phyloP scores from a whole-genome alignment of 2,888 invertebrate species.

The Ferdinandea cuprea region DNA sequence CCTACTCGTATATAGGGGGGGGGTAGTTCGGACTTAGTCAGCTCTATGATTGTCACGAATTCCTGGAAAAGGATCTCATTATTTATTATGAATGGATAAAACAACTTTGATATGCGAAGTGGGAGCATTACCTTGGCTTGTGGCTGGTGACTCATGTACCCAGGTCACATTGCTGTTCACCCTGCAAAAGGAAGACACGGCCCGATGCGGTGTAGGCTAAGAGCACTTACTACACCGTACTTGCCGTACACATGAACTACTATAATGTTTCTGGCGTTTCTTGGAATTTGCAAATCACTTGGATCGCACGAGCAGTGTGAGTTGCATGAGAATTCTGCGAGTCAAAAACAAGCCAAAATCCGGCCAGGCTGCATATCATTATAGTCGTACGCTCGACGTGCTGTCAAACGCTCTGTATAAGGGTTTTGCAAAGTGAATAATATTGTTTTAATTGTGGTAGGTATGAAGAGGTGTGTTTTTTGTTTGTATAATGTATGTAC shows the following conservation, averaged over 20 bases:
- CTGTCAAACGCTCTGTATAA: conserved; percentile 42
- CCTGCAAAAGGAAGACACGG: conserved; percentile 9
- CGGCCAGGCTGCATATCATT: conserved; percentile 58
- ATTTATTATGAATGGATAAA: conserved; percentile 70
- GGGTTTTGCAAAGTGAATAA: conserved; percentile 41
- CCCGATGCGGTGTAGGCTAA: conserved; percentile 11
- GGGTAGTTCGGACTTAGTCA: conserved; percentile 57
- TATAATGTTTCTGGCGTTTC: conserved; percentile 40
- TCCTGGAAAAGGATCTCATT: conserved; percentile 72
- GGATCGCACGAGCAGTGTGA: conserved; percentile 26
- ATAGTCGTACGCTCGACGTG: conserved; percentile 35
- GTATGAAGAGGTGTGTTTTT: conserved; percentile 4
- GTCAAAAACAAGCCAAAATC: conserved; percentile 30
- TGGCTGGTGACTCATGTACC: conserved; percentile 55
- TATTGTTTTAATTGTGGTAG: conserved; percentile 58
- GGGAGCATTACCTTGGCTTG: conserved; percentile 36
- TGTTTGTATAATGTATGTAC: background rate
- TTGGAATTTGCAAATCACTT: conserved; percentile 42
- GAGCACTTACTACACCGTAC: background rate
- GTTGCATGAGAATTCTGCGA: conserved; percentile 59
- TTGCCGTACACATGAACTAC: conserved; percentile 32
- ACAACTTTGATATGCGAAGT: conserved; percentile 25
- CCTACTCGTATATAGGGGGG: conserved; percentile 16
- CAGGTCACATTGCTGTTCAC: conserved; percentile 17
- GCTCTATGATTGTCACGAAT: conserved; percentile 62